These are phyloP conservation scores for Chrysaora quinquecirrha DNA, from an alignment of 30 jellyfish, hydroid and myxozoan species.

Conservation along the genomic window DNA sequence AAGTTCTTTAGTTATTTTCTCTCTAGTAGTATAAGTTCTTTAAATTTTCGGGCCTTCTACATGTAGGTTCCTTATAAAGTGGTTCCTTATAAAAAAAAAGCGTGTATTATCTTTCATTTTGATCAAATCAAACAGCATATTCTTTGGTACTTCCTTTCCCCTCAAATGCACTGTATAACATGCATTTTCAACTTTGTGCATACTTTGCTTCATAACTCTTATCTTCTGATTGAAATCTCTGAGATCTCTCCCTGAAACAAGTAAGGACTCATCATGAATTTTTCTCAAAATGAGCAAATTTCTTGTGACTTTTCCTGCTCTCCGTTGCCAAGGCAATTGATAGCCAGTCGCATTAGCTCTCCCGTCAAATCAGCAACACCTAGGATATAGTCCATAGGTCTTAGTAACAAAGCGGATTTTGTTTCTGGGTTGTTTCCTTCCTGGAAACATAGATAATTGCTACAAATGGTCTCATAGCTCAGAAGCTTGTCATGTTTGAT, in stretches of 20 bases:
- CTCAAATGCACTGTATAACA: conserved; percentile 73
- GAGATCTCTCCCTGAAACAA: conserved; percentile 50
- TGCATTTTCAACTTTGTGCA: conserved; percentile 79
- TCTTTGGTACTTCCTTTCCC: conserved; percentile 84
- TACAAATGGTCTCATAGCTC: conserved; percentile 53
- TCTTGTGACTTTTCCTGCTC: conserved; percentile 43
- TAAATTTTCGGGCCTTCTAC: too few relatives aligned
- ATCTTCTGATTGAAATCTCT: conserved; percentile 64
- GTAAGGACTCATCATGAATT: conserved; percentile 65
- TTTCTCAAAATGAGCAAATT: conserved; percentile 57
- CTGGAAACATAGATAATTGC: conserved; percentile 31
- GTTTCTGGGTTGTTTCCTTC: conserved; percentile 1
- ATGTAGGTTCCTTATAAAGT: too few relatives aligned
- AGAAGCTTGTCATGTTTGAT: conserved; percentile 43
- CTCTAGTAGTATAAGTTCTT: too few relatives aligned
- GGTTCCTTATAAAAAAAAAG: too few relatives aligned
- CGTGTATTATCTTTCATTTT: conserved; percentile 12
- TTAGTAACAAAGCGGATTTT: conserved; percentile 24
- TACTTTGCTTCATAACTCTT: conserved; percentile 68
- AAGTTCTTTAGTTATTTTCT: too few relatives aligned
- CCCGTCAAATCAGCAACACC: conserved; percentile 97
- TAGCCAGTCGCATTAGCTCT: conserved; percentile 86
- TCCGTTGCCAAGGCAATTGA: conserved; percentile 72
- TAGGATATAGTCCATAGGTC: conserved; percentile 72
- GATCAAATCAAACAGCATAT: conserved; percentile 64